Evolutionary conservation across 2,888 invertebrate species (phyloP).

Genomic region (Crematogaster levior): DNA sequence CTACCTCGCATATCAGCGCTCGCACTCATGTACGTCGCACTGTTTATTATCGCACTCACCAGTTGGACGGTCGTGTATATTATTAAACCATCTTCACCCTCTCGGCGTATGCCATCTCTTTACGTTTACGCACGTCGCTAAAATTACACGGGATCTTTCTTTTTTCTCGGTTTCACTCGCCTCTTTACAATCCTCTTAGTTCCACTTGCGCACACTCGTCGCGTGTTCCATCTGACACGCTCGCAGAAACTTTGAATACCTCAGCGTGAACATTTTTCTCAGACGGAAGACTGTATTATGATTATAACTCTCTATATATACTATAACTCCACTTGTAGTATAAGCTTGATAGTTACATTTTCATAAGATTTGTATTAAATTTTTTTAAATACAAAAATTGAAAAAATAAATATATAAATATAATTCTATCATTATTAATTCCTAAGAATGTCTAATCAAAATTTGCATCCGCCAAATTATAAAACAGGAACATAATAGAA

Average conservation of each 20-base stretch:
- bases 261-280: constrained; percentile 21
- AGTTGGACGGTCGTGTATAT: constrained; percentile 79
- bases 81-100: constrained; percentile 79
- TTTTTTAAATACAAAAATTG: neutral
- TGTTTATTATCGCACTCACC: constrained; percentile 80
- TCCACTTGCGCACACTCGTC: constrained; percentile 62
- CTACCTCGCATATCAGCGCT: constrained; percentile 57
- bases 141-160: constrained; percentile 72
- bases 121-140: constrained; percentile 72
- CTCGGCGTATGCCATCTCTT: constrained; percentile 67
- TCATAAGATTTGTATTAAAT: neutral
- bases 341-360: neutral
- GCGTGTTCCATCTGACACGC: constrained; percentile 43
- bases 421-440: neutral
- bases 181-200: constrained; percentile 62
- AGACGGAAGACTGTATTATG: neutral
- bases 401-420: neutral
- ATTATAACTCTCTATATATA: neutral
- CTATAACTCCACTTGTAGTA: neutral
- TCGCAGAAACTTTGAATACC: constrained; percentile 24
- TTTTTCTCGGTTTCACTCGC: constrained; percentile 56
- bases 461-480: neutral
- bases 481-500: no score
- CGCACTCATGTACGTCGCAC: constrained; percentile 67
- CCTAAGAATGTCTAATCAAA: neutral